phyloP scores from a whole-genome alignment of 2,113 vertebrate genomes.

The Gallinago paraguaiae region DNA sequence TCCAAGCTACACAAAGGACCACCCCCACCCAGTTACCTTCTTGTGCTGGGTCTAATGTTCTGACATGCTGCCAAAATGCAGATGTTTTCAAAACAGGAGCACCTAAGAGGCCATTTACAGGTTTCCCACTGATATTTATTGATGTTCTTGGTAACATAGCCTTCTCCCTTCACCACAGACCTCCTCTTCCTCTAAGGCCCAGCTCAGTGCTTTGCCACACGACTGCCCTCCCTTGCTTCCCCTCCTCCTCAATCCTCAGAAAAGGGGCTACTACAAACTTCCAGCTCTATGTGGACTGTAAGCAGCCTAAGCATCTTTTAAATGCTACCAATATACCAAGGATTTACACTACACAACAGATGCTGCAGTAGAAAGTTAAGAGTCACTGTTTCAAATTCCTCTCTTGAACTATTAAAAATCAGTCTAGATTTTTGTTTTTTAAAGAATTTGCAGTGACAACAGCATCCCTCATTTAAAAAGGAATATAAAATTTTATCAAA shows the following conservation, averaged over 20 bases:
- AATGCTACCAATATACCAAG: background rate
- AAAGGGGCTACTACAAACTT: background rate
- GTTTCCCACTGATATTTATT: background rate
- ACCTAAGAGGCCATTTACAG: background rate
- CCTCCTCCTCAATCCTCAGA: background rate
- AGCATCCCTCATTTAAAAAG: background rate
- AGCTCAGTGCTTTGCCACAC: background rate
- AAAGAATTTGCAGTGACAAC: background rate
- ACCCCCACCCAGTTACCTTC: background rate
- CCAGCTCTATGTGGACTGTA: background rate
- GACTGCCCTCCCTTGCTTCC: background rate
- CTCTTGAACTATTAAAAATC: background rate
- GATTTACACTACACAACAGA: background rate
- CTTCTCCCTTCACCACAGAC: background rate
- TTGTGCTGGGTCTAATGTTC: background rate
- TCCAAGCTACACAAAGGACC: background rate
- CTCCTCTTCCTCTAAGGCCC: background rate
- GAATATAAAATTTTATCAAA: constrained; percentile 1
- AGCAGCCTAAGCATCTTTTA: background rate
- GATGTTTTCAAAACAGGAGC: background rate
- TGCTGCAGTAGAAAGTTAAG: background rate
- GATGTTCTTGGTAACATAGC: background rate
- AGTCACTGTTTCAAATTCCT: background rate
- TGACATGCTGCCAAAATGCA: background rate
- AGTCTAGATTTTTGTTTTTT: background rate